A percentile compares a stretch with the other conserved stretches of the same genome.
Conservation (phyloP, 2,113 vertebrate genomes). For the Cathartes aura region DNA sequence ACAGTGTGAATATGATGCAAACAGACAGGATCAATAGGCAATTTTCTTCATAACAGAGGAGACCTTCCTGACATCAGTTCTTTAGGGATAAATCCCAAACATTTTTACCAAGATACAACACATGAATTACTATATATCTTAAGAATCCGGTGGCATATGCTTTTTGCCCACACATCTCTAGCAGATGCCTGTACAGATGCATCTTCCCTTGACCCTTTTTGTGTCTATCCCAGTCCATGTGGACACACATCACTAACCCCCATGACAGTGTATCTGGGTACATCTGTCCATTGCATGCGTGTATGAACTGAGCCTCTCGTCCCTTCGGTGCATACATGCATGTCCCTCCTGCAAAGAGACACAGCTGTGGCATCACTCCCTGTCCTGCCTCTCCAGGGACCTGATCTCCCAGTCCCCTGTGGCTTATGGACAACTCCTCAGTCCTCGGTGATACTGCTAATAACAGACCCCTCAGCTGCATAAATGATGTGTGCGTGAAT, state of each 20-base stretch:
- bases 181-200: not conserved
- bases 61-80: not conserved
- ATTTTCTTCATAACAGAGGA: slow-evolving; percentile 10
- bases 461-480: not conserved
- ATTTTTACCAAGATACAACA: not conserved
- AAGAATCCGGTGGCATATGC: not conserved
- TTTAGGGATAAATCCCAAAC: not conserved
- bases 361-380: not conserved
- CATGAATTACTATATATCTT: not conserved
- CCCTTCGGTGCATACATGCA: not conserved
- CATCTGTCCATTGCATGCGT: not conserved
- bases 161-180: not conserved
- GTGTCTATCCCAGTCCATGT: not conserved
- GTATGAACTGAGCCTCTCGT: not conserved
- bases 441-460: not conserved
- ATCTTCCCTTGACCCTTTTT: not conserved
- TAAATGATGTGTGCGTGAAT: not conserved
- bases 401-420: not conserved
- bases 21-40: slow-evolving; percentile 31
- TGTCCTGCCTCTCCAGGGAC: not conserved
- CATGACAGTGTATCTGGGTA: not conserved
- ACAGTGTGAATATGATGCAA: not conserved
- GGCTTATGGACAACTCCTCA: not conserved
- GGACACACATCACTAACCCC: not conserved
- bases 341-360: not conserved